Conservation (phyloP, 1,140 invertebrate genomes). For the Leguminivora glycinivorella region DNA sequence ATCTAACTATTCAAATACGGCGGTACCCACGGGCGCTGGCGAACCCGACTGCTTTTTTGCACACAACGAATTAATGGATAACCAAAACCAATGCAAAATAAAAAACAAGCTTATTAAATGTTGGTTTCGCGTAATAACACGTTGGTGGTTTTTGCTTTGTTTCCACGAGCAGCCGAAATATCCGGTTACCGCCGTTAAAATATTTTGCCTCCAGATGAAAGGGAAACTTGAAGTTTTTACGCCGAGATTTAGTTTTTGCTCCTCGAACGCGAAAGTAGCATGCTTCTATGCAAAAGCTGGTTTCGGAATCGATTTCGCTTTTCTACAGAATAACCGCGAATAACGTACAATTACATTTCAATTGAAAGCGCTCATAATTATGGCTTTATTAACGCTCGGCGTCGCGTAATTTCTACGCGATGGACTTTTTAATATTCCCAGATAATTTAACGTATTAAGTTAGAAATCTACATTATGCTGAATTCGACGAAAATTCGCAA, state of each 20-base stretch:
- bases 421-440: conserved; percentile 41
- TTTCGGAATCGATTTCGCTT: conserved; percentile 72
- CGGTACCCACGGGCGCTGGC: conserved; percentile 51
- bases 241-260: conserved; percentile 69
- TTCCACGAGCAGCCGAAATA: conserved; percentile 69
- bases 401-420: conserved; percentile 31
- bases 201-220: conserved; percentile 75
- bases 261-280: conserved; percentile 68
- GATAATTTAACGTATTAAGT: conserved; percentile 70
- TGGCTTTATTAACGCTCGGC: conserved; percentile 44
- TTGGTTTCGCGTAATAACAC: conserved; percentile 77
- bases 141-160: conserved; percentile 75
- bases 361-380: conserved; percentile 57
- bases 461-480: conserved; percentile 69
- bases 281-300: conserved; percentile 73
- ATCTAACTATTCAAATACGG: conserved; percentile 75
- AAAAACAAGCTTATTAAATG: conserved; percentile 78
- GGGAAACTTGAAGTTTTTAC: conserved; percentile 76
- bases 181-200: conserved; percentile 77
- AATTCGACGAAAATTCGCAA: conserved; percentile 69
- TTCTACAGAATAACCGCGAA: conserved; percentile 55
- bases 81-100: conserved; percentile 71
- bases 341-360: conserved; percentile 69
- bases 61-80: conserved; percentile 75
- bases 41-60: conserved; percentile 66